These are phyloP conservation scores for Columbina picui DNA, from an alignment of 2,113 vertebrate species.

Conservation along the genomic window DNA sequence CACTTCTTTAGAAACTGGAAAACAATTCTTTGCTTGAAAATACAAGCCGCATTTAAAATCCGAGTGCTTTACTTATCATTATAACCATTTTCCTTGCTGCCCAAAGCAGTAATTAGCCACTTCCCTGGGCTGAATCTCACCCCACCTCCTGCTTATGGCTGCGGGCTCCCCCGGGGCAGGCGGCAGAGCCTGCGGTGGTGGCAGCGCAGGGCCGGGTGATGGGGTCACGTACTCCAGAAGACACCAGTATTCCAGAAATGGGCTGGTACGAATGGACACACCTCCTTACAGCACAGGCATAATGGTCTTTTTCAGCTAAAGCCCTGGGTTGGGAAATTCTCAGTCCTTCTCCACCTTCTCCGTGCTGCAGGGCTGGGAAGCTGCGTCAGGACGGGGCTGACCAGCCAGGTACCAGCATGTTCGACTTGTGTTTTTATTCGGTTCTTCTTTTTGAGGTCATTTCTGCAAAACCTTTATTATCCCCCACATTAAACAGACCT, in stretches of 20 bases:
- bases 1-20: not conserved
- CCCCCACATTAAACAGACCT: not conserved
- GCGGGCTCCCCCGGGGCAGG: not conserved
- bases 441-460: not conserved
- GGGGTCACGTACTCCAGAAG: not conserved
- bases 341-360: not conserved
- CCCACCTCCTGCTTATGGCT: not conserved
- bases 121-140: not conserved
- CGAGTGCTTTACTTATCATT: not conserved
- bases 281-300: not conserved
- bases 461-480: not conserved
- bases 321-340: not conserved
- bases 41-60: not conserved
- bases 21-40: not conserved
- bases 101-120: not conserved
- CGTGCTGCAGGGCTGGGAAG: accelerated
- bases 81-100: not conserved
- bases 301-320: not conserved
- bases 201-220: accelerated
- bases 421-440: not conserved
- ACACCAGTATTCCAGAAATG: not conserved
- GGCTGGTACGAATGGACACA: not conserved
- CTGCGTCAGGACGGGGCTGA: not conserved
- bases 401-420: not conserved
- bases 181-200: not conserved